These are phyloP conservation scores for Terebella lapidaria DNA, from an alignment of 2,888 invertebrate genomes.

Conservation along the genomic window DNA sequence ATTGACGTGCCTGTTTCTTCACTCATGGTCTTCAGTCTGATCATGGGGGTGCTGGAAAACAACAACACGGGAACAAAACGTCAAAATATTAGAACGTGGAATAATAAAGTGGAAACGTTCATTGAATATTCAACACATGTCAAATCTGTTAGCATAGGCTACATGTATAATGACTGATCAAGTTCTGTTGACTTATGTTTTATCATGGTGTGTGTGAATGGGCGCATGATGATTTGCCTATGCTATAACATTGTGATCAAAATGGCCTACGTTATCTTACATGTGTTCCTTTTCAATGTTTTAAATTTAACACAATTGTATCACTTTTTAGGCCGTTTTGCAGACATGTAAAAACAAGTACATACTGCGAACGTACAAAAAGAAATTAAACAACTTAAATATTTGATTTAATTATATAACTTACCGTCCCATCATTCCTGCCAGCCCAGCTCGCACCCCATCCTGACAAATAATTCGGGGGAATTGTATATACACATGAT, in stretches of 20 bases:
- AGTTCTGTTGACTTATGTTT: too few relatives aligned
- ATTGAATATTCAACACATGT: not conserved
- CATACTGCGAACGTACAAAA: not conserved
- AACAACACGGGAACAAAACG: not conserved
- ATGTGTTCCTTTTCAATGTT: too few relatives aligned
- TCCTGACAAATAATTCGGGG: too few relatives aligned
- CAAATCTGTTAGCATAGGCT: too few relatives aligned
- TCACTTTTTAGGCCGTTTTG: not conserved
- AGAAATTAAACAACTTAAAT: too few relatives aligned
- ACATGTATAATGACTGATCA: too few relatives aligned
- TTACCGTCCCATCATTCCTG: constrained; percentile 46
- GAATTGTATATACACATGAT: too few relatives aligned
- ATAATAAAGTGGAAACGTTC: not conserved
- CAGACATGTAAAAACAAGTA: not conserved
- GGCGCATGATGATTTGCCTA: too few relatives aligned
- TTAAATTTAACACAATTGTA: too few relatives aligned
- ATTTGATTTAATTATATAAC: constrained; percentile 2
- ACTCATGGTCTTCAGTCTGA: constrained; percentile 45
- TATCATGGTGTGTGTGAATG: too few relatives aligned
- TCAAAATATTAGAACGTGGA: not conserved
- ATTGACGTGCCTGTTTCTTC: constrained; percentile 39
- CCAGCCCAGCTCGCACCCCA: constrained; percentile 37
- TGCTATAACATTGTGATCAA: too few relatives aligned
- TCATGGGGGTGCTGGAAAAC: constrained; percentile 40
- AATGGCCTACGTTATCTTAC: too few relatives aligned